Evolutionary conservation across 1,140 invertebrate species (phyloP), one percentile per base, ranked within the genome.

Genomic region (Aphidius gifuensis): DNA sequence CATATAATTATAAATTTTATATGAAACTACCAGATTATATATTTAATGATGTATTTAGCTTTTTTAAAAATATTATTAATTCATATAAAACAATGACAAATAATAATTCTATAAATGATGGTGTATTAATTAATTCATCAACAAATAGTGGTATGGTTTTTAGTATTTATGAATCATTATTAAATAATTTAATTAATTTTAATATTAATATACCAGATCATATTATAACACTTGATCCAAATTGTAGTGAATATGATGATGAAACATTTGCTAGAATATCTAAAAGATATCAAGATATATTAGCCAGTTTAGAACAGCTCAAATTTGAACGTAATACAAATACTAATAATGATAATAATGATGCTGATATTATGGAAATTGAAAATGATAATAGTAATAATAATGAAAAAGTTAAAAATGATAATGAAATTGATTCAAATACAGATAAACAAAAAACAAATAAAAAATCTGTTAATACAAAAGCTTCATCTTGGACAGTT

Each of bases 171-270:
- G 76, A 78, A 57, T 71, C 69, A 51, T 48, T 77, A 9, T 61
- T 67, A 2, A 48, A 67, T 5, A 32, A 74, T 58, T 53, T 78
- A 44, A 60, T 86, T 0, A 73, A 77, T 40, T 82, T 87, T 54
- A 71, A 83, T 57, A 75, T 85, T 42, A 75, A 83, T 47, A 81
- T 88, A 58, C 87, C 87, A 0, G 84, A 87, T 32, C 82, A 87
- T 55, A 76, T 86, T 8, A 82, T 88, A 42, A 80, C 85, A 57
- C 71, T 88, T 40, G 85, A 88, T 74, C 84, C 83, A 0, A 76
- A 75, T 39, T 68, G 85, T 4, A 69, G 79, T 9, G 80, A 84
- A 43, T 80, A 80, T 53, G 23, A 32, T 32, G 82, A 86, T 64
- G 82, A 83, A 57, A 73, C 73, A 64, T 81, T 83, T 69, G 66